Evolutionary conservation across 2,888 invertebrate genomes (phyloP).

Genomic region (Caradrina kadenii): DNA sequence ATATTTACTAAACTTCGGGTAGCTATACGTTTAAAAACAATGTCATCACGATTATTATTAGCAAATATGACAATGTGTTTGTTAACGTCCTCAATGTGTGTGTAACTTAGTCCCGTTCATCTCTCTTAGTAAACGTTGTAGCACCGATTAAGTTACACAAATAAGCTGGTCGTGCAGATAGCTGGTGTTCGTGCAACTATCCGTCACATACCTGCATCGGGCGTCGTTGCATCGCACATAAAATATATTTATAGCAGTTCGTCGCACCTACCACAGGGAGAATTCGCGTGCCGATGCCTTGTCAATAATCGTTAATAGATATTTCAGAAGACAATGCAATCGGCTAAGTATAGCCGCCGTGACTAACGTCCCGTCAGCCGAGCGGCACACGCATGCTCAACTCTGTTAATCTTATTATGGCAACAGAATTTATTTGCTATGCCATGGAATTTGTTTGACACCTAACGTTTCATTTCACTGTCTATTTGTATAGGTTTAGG

Average conservation of each 20-base stretch:
- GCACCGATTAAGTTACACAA: constrained; percentile 55
- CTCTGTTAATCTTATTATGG: constrained; percentile 89
- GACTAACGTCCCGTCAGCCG: constrained; percentile 86
- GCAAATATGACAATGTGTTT: background rate
- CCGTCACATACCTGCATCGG: constrained; percentile 76
- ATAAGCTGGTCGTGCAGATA: constrained; percentile 42
- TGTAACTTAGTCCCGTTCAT: background rate
- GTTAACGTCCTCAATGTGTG: background rate
- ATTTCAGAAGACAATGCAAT: constrained; percentile 90
- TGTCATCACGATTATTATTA: background rate
- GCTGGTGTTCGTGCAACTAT: constrained; percentile 58
- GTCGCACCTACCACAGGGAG: constrained; percentile 88
- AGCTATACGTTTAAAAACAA: background rate
- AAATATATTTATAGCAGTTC: constrained; percentile 90
- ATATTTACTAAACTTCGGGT: no score
- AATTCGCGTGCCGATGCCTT: constrained; percentile 90
- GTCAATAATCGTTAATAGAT: constrained; percentile 91
- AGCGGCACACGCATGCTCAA: constrained; percentile 78
- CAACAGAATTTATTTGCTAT: constrained; percentile 87
- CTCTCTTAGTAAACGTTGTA: constrained; percentile 15
- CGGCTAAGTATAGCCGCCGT: constrained; percentile 87
- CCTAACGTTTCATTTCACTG: constrained; percentile 78
- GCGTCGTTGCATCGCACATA: constrained; percentile 81
- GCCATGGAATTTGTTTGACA: constrained; percentile 84
- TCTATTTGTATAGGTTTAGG: constrained; percentile 61